phyloP scores from a whole-genome alignment of 1,140 invertebrate species.

The Papilio xuthus region DNA sequence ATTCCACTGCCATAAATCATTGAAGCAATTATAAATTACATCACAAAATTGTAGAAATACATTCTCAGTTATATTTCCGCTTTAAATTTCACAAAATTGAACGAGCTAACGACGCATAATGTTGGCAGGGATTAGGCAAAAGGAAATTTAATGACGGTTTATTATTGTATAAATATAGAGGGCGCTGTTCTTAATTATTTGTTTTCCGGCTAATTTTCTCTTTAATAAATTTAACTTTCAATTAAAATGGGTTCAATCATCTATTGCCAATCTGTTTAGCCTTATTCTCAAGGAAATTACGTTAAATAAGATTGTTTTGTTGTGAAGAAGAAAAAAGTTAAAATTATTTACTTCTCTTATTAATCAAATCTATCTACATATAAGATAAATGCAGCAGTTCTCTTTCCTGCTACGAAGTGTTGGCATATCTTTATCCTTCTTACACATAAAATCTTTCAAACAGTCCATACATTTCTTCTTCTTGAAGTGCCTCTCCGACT shows the following conservation, averaged over 20 bases:
- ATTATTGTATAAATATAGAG: constrained; percentile 10
- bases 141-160: not conserved
- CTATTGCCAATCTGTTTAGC: no score
- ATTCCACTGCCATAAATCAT: not conserved
- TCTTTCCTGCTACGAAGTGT: no score
- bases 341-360: no score
- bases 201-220: not conserved
- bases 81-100: constrained; percentile 27
- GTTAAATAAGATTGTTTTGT: no score
- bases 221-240: not conserved
- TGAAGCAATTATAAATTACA: constrained; percentile 11
- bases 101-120: constrained; percentile 25
- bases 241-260: not conserved
- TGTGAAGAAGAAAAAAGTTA: no score
- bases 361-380: no score
- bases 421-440: no score
- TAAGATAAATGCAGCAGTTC: no score
- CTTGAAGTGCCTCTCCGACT: no score
- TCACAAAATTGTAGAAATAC: not conserved
- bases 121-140: constrained; percentile 13
- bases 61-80: not conserved
- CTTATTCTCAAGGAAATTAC: no score
- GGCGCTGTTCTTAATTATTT: constrained; percentile 19
- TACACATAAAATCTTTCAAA: no score
- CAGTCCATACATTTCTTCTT: no score